Base-by-base conservation (phyloP, 2,888 invertebrate species). In the Temnothorax rugatulus region DNA sequence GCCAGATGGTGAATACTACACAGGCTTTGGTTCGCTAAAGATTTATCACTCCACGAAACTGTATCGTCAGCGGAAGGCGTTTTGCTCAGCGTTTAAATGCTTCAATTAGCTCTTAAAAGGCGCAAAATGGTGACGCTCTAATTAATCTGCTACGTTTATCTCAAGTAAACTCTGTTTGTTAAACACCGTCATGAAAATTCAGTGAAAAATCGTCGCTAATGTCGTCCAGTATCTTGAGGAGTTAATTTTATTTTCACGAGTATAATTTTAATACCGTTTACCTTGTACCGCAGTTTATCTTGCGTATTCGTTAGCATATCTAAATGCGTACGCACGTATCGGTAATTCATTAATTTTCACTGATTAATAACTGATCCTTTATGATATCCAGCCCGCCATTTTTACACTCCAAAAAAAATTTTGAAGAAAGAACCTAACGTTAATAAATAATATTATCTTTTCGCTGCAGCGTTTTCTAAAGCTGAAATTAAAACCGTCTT, bases 1-100 rank as follows among this genome's bases (percentile, higher is more conserved):
- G n/a, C 69, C 76, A 77, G 76, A 77, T 77, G 76, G 68, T 77
- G 68, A 29, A 54, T 68, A 68, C 34, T 25, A 66, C 44, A 66
- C 52, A 54, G 18, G 25, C 25, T n/a, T 68, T 41, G 76, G 68
- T 44, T 68, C 41, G 41, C 41, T 68, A 8, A 77, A 68, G 68
- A 77, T 77, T 77, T 77, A 77, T 77, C 29, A 52, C 52, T 66
- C 54, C 41, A 29, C 69, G 52, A 68, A 77, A 68, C 54, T 77
- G 41, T 76, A 68, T 68, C 68, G 76, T 77, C 68, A n/a, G 54
- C 41, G 25, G 9, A 54, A 54, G 68, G 18, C 41, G 11, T 64
- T 52, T 77, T 29, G 41, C 25, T 77, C 25, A 52, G 25, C 68
- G 29, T 41, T 77, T 77, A 66, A 76, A 66, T 77, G 13, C 21